Percentiles rank a stretch among this genome's conserved stretches.
Evolutionary conservation across 2,113 vertebrate genomes (phyloP).

Genomic region (Pavo muticus): DNA sequence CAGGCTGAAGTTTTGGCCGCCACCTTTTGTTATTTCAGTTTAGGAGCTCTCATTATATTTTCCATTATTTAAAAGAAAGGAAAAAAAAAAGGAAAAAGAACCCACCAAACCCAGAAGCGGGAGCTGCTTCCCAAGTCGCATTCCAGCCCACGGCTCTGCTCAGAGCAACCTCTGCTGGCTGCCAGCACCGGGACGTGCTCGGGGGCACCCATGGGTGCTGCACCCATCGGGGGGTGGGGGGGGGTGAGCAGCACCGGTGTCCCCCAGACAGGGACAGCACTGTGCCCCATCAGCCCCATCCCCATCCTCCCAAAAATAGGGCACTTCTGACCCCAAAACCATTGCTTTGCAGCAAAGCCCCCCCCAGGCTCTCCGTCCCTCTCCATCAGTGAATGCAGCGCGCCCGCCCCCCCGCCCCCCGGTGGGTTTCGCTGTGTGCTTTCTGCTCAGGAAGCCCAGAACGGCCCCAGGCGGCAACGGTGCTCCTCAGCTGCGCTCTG

Average conservation of each 20-base stretch:
- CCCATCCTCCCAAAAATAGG: not conserved
- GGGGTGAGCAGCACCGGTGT: no score
- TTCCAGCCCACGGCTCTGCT: conserved; percentile 2
- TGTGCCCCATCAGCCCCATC: no score
- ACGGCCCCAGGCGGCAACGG: not conserved
- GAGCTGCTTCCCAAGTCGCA: not conserved
- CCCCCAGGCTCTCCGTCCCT: not conserved
- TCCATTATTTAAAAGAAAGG: conserved; percentile 35
- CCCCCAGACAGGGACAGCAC: fast-evolving
- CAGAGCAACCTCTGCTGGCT: not conserved
- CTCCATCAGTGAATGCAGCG: fast-evolving
- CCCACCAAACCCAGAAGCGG: no score
- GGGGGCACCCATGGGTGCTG: not conserved
- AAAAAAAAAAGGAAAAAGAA: no score
- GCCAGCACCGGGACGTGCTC: not conserved
- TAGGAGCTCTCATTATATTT: conserved; percentile 52
- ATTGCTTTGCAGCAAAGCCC: not conserved
- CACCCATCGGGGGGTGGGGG: not conserved
- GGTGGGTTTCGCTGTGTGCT: not conserved
- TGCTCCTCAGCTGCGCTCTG: no score
- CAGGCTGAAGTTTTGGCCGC: not conserved
- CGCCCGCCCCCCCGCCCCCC: fast-evolving
- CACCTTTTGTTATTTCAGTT: conserved; percentile 25
- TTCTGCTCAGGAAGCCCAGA: not conserved
- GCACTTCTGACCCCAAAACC: not conserved